Conservation (phyloP, 2,113 vertebrate species). For the Herpailurus yagouaroundi region DNA sequence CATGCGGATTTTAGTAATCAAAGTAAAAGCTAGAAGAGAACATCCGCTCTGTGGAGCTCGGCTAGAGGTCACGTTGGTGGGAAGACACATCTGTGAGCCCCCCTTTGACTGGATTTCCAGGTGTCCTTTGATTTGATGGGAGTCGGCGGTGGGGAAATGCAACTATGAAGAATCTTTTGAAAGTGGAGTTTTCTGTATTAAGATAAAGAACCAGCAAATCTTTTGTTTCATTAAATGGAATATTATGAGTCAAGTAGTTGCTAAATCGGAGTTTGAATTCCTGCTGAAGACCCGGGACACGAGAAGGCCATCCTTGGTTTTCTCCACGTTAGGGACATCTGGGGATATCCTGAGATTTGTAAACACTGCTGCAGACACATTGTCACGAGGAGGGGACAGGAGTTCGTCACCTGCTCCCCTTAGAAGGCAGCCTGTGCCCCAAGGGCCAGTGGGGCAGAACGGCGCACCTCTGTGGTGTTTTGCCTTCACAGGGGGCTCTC, state of each 20-base stretch:
- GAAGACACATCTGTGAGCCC: background rate
- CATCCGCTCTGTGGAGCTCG: background rate
- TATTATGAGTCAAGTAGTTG: background rate
- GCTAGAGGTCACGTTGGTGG: background rate
- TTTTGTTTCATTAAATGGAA: background rate
- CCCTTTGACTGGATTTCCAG: background rate
- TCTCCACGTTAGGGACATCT: background rate
- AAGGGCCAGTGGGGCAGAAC: background rate
- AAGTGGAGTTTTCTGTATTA: background rate
- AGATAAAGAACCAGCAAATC: background rate
- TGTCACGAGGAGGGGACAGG: background rate
- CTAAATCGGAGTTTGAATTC: background rate
- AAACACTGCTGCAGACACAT: background rate
- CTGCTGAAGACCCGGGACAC: background rate
- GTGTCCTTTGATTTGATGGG: background rate
- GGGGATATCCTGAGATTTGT: background rate
- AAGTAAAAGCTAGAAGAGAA: background rate
- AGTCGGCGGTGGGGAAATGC: background rate
- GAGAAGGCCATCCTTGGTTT: background rate
- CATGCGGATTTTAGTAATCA: background rate
- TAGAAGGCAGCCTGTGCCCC: background rate
- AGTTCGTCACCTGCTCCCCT: background rate
- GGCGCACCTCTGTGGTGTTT: background rate
- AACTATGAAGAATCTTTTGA: background rate
- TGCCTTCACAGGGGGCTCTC: background rate